These are phyloP conservation scores for Hanleya hanleyi DNA, from an alignment of 2,888 invertebrate species.

Conservation along the genomic window DNA sequence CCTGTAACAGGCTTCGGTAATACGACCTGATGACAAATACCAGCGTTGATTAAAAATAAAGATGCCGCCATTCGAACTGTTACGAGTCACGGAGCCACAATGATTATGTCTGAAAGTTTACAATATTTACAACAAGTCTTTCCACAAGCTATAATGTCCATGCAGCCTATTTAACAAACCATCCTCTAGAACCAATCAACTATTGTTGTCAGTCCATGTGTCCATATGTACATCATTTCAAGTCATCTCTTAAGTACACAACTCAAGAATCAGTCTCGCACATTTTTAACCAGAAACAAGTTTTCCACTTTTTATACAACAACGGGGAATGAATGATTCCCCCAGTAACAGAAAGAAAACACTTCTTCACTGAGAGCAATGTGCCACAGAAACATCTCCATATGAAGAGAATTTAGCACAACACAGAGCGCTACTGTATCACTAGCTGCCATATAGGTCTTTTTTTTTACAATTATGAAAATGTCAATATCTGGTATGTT, in stretches of 20 bases:
- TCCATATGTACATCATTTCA: neutral
- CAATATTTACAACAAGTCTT: neutral
- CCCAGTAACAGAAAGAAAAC: too few species aligned
- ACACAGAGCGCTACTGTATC: neutral
- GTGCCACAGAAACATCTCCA: neutral
- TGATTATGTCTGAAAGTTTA: neutral
- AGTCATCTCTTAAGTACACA: too few species aligned
- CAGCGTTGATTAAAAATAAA: too few species aligned
- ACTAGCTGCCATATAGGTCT: slow-evolving; percentile 3
- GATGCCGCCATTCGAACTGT: neutral
- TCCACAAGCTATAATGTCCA: neutral
- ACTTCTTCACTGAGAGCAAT: neutral
- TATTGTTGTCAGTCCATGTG: neutral
- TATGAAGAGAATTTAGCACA: neutral
- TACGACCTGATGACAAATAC: too few species aligned
- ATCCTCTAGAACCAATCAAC: neutral
- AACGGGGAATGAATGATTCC: too few species aligned
- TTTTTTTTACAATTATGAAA: neutral
- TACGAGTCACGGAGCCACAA: neutral
- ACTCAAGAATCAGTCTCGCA: too few species aligned
- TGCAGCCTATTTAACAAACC: too few species aligned
- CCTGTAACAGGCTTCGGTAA: too few species aligned
- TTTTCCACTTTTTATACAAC: too few species aligned
- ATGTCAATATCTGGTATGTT: neutral
- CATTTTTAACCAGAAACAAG: too few species aligned